Evolutionary conservation across 1,140 invertebrate genomes (phyloP).

Genomic region (Lepidurus arcticus): DNA sequence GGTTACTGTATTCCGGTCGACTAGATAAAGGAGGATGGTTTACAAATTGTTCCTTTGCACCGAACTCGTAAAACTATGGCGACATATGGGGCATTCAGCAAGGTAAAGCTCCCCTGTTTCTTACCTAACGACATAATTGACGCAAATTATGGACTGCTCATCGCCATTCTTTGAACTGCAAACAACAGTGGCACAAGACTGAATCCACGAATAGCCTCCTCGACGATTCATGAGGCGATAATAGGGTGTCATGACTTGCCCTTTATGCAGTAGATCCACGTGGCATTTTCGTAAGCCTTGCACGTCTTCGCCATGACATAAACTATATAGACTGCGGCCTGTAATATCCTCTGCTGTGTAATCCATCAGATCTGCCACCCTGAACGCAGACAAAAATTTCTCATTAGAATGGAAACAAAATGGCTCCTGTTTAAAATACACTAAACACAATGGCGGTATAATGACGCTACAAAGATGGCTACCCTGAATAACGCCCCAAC

Average conservation of each 20-base stretch:
- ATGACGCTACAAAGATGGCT: background rate
- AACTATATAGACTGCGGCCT: constrained; percentile 84
- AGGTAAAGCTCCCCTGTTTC: constrained; percentile 30
- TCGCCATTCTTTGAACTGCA: constrained; percentile 91
- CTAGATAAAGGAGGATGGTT: constrained; percentile 52
- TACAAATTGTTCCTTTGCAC: constrained; percentile 25
- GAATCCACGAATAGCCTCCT: constrained; percentile 92
- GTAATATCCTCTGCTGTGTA: constrained; percentile 89
- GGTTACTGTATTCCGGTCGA: constrained; percentile 79
- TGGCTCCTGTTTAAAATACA: background rate
- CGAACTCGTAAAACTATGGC: constrained; percentile 4
- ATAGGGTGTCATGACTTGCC: constrained; percentile 92
- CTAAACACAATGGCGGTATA: background rate
- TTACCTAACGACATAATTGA: constrained; percentile 91
- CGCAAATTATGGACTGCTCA: constrained; percentile 92
- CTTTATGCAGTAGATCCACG: constrained; percentile 88
- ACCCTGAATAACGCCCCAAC: too few species aligned
- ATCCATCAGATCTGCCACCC: constrained; percentile 86
- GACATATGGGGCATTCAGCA: background rate
- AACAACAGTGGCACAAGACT: constrained; percentile 93
- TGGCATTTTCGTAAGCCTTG: constrained; percentile 87
- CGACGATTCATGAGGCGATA: constrained; percentile 92
- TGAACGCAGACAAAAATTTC: constrained; percentile 45
- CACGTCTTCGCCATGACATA: constrained; percentile 92
- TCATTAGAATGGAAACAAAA: background rate